Evolutionary conservation across 2,797 vertebrate genomes (phyloP).

Genomic region (Rhodeus uyekii): DNA sequence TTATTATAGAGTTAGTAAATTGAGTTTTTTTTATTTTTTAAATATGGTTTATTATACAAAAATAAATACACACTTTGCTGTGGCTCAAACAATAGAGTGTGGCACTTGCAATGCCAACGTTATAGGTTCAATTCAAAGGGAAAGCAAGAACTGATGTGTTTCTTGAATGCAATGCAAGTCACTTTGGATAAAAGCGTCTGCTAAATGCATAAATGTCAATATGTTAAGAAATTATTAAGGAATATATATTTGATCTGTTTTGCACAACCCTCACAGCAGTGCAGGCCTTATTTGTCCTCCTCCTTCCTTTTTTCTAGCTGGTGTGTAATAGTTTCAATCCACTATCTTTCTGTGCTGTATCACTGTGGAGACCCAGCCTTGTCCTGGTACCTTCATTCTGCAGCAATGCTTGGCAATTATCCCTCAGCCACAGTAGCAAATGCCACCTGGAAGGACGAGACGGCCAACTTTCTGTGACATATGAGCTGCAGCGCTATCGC

Average conservation of each 20-base stretch:
- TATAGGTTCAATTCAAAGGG: no score
- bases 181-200: no score
- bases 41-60: no score
- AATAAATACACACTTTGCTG: no score
- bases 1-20: no score
- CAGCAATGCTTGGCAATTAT: constrained; percentile 44
- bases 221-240: not conserved
- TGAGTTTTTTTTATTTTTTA: no score
- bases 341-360: constrained; percentile 15
- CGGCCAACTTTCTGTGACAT: constrained; percentile 27
- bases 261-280: not conserved
- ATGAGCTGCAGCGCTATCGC: constrained; percentile 5
- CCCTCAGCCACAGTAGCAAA: constrained; percentile 31
- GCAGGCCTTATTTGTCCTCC: not conserved
- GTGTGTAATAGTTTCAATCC: constrained; percentile 24
- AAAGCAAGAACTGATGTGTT: no score
- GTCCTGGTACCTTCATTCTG: constrained; percentile 28
- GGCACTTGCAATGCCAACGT: no score
- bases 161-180: no score
- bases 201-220: no score
- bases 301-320: not conserved
- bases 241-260: not conserved
- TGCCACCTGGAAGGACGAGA: constrained; percentile 16
- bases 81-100: no score
- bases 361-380: constrained; percentile 6